phyloP scores from a whole-genome alignment of 1,140 invertebrate species.

The Copidosoma floridanum region DNA sequence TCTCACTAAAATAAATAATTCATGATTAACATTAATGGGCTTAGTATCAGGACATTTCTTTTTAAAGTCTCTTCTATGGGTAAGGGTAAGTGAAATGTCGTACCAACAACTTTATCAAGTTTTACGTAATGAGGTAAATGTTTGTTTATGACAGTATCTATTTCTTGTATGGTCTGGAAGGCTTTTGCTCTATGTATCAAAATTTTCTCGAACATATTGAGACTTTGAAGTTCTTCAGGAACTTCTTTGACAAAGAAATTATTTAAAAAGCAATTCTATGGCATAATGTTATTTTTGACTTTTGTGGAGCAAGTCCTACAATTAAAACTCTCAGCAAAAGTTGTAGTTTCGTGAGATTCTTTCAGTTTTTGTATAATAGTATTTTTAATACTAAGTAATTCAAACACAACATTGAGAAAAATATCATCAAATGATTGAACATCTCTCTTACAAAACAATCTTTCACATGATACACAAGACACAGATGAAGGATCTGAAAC shows the following conservation, averaged over 20 bases:
- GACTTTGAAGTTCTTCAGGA: slow-evolving; percentile 23
- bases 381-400: slow-evolving; percentile 6
- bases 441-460: not conserved
- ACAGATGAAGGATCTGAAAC: not conserved
- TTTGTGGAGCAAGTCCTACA: slow-evolving; percentile 24
- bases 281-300: slow-evolving; percentile 1
- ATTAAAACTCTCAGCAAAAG: not conserved
- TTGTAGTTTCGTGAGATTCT: slow-evolving; percentile 1
- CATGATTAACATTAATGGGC: slow-evolving; percentile 30
- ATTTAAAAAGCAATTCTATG: not conserved
- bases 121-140: slow-evolving; percentile 32
- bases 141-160: slow-evolving; percentile 34
- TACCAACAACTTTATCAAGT: slow-evolving; percentile 37
- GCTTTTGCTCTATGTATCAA: slow-evolving; percentile 44
- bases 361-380: slow-evolving; percentile 16
- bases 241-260: slow-evolving; percentile 14
- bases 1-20: slow-evolving; percentile 38
- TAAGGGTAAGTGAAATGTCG: slow-evolving; percentile 43
- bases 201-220: slow-evolving; percentile 35
- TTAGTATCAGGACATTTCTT: slow-evolving; percentile 26
- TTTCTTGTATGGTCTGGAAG: slow-evolving; percentile 38
- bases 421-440: not conserved
- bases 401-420: too few relatives aligned
- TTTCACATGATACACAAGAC: slow-evolving; percentile 13
- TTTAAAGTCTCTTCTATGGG: slow-evolving; percentile 37